Conservation (phyloP, 2,113 vertebrate genomes). For the Zosterops lateralis region DNA sequence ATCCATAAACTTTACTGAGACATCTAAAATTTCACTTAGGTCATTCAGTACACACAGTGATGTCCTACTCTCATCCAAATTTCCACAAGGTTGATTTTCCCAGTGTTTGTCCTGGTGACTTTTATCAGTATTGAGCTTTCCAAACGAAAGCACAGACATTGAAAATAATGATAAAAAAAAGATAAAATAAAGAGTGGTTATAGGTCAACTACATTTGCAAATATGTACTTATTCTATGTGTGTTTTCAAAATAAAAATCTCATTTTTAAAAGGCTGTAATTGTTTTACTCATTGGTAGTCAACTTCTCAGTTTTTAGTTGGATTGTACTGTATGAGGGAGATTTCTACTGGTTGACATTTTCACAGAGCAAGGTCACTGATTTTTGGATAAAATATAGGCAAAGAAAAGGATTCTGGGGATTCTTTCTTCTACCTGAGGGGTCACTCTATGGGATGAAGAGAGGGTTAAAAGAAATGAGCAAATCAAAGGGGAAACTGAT, state of each 20-base stretch:
- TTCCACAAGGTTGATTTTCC: not conserved
- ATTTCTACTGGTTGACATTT: not conserved
- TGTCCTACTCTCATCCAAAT: not conserved
- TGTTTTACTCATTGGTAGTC: not conserved
- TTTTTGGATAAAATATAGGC: not conserved
- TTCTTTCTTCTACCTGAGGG: not conserved
- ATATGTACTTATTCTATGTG: not conserved
- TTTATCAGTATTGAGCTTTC: not conserved
- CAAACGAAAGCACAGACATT: not conserved
- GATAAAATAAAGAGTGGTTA: not conserved
- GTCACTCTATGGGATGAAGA: not conserved
- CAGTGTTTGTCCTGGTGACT: not conserved
- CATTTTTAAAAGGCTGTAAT: not conserved
- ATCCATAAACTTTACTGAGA: not conserved
- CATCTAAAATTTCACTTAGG: not conserved
- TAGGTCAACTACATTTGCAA: not conserved
- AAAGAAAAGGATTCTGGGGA: not conserved
- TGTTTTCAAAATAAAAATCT: not conserved
- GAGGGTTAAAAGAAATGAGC: not conserved
- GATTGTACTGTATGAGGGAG: not conserved
- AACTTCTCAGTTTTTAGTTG: not conserved
- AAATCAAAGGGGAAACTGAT: not conserved
- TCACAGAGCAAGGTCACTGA: not conserved
- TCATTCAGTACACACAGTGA: not conserved
- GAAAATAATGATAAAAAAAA: not conserved